Evolutionary conservation across 2,888 invertebrate genomes (phyloP), one percentile per base, ranked within the genome.

Genomic region (Congeria kusceri): DNA sequence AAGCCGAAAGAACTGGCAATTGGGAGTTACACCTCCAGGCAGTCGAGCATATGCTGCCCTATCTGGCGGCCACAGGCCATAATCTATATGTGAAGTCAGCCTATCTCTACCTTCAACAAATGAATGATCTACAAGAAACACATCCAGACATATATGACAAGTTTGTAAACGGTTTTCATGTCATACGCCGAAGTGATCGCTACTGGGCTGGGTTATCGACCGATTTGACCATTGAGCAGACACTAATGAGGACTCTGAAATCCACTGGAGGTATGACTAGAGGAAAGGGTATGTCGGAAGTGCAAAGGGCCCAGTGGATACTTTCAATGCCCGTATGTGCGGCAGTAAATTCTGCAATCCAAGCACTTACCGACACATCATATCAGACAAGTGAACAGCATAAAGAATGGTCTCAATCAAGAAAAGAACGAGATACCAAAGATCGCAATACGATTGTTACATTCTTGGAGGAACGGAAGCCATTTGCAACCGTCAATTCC

Each of bases 151-250:
- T 68, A 9, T 64, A 68, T 29, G 58, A 68, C n/a, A 20, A 68
- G 44, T 68, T 75, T 25, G 57, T 57, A 29, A 63, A 56, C 15
- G 74, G 74, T 15, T 46, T 44, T 46, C 74, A 75, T 63, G 57
- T 62, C 29, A 25, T 75, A 18, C 53, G 64, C 25, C 20, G 75
- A 62, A 80, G 72, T 61, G 80, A 88, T 58, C 57, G 86, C 28
- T 80, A 70, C 46, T 88, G 88, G 88, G 83, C 82, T n/a, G 88
- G 87, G 27, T 58, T 89, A 11, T 78, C 87, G 18, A 74, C 85
- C 39, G 88, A 89, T 62, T 77, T 89, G 27, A 70, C 84, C 1
- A 89, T 89, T 28, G 87, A 88, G 65, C 88, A 89, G 63, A 77
- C 73, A 1, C 71, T 88, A 4, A 87, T 88, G 88, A 58, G 85